Evolutionary conservation across 2,797 vertebrate species (phyloP).

Genomic region (Bucorvus abyssinicus): DNA sequence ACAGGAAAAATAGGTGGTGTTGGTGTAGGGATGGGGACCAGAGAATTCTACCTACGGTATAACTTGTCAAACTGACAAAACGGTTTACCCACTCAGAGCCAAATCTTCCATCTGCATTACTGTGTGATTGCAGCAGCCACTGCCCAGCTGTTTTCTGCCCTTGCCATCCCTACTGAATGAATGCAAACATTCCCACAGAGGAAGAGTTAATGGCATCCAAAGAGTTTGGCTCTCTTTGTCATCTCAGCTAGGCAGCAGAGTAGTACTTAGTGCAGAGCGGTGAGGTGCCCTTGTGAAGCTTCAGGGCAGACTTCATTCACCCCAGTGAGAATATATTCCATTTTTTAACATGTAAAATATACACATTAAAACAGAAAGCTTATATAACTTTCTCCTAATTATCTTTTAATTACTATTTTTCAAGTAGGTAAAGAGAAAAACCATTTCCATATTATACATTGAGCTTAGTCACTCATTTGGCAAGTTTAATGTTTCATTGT

Average conservation of each 20-base stretch:
- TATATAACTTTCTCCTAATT: not conserved
- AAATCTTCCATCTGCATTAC: not conserved
- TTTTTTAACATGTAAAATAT: not conserved
- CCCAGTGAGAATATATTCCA: not conserved
- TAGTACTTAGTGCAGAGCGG: not conserved
- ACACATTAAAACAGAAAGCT: not conserved
- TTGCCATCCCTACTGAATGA: not conserved
- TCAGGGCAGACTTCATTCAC: not conserved
- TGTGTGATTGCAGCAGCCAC: not conserved
- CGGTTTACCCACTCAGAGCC: not conserved
- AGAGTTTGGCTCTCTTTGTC: not conserved
- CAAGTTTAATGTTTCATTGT: not conserved
- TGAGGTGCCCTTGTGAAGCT: not conserved
- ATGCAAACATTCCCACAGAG: not conserved
- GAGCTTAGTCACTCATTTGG: not conserved
- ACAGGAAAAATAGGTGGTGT: not conserved
- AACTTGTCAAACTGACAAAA: not conserved
- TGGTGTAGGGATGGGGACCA: not conserved
- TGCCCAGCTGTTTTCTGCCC: not conserved
- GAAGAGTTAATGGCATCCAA: not conserved
- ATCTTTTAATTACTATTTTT: not conserved
- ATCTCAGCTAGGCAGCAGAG: not conserved
- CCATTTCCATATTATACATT: not conserved
- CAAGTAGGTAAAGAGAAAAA: not conserved
- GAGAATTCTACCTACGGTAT: not conserved